Base-by-base conservation (phyloP, 1,140 invertebrate genomes). In the Heterodera carotae region DNA sequence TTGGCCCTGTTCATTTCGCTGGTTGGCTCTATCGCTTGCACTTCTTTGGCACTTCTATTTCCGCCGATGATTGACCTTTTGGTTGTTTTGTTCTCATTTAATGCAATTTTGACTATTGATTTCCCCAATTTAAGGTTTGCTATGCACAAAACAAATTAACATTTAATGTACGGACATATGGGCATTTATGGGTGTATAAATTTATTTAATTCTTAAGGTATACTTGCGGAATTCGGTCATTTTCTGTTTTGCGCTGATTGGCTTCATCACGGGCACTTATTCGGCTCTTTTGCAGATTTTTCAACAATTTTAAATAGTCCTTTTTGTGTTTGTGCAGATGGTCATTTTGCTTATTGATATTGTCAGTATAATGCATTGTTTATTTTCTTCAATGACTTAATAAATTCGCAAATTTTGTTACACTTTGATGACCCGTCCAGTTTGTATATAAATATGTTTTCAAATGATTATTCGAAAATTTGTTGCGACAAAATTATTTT, bases 1-100 rank as follows among this genome's bases (percentile, higher is more conserved):
- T 69, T 85, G 27, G 84, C 85, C 8, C 71, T 85, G 18, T 87
- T 86, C 77, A 86, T 86, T 69, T 87, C 85, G 7, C 73, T 86
- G 22, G 77, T 86, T 39, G 85, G 85, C n/a, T 73, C 85, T 29
- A 78, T 86, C 29, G 83, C 86, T 34, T 78, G 84, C 12, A 77
- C 86, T 5, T 77, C 82, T 15, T 73, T 87, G 18, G 87, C 85
- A 15, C 81, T 87, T 22, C 62, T 87, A 31, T 87, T 87, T 60
- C 85, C 85, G 59, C 86, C 85, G 60, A 76, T 84, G 29, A 87
- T 87, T 60, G 85, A 87, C 29, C 80, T 87, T 31, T 83, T 59
- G 69, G 69, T 75, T n/a, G 27, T 12, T 76, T 29, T 0, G 12
- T 76, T 76, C 15, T 84, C 81, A n/a, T 72, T 84, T 39, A 71